Base-by-base conservation (phyloP, 2,888 invertebrate genomes). In the Ophioninae sp. region DNA sequence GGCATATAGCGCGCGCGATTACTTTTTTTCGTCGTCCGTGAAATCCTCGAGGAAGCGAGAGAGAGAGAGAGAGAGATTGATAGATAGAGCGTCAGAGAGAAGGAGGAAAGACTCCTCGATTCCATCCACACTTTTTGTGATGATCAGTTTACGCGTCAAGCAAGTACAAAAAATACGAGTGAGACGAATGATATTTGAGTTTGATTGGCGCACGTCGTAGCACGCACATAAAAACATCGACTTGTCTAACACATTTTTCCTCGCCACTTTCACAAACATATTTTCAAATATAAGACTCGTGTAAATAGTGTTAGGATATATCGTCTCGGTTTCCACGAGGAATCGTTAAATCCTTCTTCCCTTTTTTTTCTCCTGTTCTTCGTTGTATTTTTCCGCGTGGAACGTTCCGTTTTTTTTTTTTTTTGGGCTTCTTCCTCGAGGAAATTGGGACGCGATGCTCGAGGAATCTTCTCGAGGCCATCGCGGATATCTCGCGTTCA, bases 151-250 rank as follows among this genome's bases (percentile, higher is more conserved):
- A 82, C 81, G 68, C 72, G 81, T 83, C 80, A 84, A 79, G 67
- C 67, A 84, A 82, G 83, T 81, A 73, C 76, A 84, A 85, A 86
- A 87, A 84, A 77, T 70, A 82, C 85, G 85, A 79, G 80, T 81
- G 73, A 85, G 81, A 85, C 82, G 77, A 74, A 74, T 72, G 67
- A 82, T 83, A 81, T 81, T 79, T 73, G 81, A 85, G 79, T 81
- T 84, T 62, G 78, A 80, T 68, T 82, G 82, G 83, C 81, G 78
- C 23, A 84, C 81, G 70, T 85, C 79, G 79, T 81, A 82, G 83
- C 83, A 83, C 76, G 57, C 56, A 39, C 30, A 56, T 17, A 76
- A 59, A 41, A 67, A 23, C 68, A 76, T 65, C 23, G 23, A 56
- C 62, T 50, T 64, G 69, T 70, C 65, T 30, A 44, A 21, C 50